Conservation (phyloP, 2,888 invertebrate species). For the Macaria notata region DNA sequence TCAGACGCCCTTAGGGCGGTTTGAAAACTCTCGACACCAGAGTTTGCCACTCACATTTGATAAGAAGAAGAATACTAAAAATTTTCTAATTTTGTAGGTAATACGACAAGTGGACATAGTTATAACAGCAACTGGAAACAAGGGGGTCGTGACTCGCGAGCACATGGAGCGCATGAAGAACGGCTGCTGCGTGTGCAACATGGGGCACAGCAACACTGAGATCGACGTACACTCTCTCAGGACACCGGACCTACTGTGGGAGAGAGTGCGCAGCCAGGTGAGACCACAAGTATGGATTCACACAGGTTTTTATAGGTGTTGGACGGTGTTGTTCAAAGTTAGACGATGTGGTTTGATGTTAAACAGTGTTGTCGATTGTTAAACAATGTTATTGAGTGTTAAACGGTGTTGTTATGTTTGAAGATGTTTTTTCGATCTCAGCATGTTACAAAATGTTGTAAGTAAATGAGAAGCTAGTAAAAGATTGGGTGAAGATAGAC, state of each 20-base stretch:
- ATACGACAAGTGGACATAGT: slow-evolving; percentile 96
- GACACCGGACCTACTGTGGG: slow-evolving; percentile 98
- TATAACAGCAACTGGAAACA: slow-evolving; percentile 98
- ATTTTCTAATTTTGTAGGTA: slow-evolving; percentile 79
- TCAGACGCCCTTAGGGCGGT: too few relatives aligned
- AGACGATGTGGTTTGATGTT: not conserved
- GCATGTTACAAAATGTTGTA: not conserved
- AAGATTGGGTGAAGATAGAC: too few relatives aligned
- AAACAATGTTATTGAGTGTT: not conserved
- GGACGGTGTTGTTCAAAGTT: not conserved
- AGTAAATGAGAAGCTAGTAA: too few relatives aligned
- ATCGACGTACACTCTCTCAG: slow-evolving; percentile 94
- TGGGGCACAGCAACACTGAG: slow-evolving; percentile 98
- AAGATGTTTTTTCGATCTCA: not conserved
- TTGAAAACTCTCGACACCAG: too few relatives aligned
- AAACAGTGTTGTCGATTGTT: not conserved
- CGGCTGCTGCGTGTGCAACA: slow-evolving; percentile 97
- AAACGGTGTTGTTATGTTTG: not conserved
- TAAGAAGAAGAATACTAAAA: too few relatives aligned
- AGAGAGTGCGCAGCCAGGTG: slow-evolving; percentile 95
- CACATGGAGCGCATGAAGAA: slow-evolving; percentile 99
- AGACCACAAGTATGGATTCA: slow-evolving; percentile 22
- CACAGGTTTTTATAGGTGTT: slow-evolving; percentile 1
- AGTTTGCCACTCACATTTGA: too few relatives aligned
- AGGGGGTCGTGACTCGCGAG: slow-evolving; percentile 96